Evolutionary conservation across 1,140 invertebrate species (phyloP), one percentile per base, ranked within the genome.

Genomic region (Anoplolepis gracilipes): DNA sequence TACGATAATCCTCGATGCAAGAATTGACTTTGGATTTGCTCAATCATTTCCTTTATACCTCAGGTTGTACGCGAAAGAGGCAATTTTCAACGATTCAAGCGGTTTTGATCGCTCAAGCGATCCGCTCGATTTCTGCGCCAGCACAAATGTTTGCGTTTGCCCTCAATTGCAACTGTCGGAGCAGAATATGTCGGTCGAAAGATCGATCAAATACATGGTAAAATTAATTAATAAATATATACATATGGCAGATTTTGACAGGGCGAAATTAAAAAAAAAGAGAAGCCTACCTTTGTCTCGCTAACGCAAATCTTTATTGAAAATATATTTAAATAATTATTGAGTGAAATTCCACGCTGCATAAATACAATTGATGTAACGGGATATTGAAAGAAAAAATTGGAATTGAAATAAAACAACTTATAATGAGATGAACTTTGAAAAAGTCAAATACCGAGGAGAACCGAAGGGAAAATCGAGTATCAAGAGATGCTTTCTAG

Each of bases 31-130:
- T 25, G 42, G 33, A 42, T 42, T 42, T 57, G 72, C 19, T 62
- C 39, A 77, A 62, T 77, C 57, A 46, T 65, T 49, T 33, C 42
- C 61, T 65, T 65, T 78, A 28, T 59, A 42, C 6, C 28, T 19
- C 22, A 61, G 22, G 46, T 8, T 36, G 16, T 42, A 42, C 6
- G 39, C 75, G 39, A 67, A 67, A 67, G 42, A 33, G 76, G 19
- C 28, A 78, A 49, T 78, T 78, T 78, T 78, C 76, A 19, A 16
- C 19, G 61, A 78, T 53, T 78, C 76, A 49, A 77, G 65, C 25
- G 39, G 39, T 67, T 78, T 78, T 49, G 76, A 78, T 78, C 76
- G 22, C 42, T 78, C 61, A 49, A 46, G 28, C 39, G 61, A 53
- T 13, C 30, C 19, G 25, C n/a, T 64, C 73, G 59, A 78, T 30